Conservation (phyloP, 2,113 vertebrate species). For the Pholis gunnellus region DNA sequence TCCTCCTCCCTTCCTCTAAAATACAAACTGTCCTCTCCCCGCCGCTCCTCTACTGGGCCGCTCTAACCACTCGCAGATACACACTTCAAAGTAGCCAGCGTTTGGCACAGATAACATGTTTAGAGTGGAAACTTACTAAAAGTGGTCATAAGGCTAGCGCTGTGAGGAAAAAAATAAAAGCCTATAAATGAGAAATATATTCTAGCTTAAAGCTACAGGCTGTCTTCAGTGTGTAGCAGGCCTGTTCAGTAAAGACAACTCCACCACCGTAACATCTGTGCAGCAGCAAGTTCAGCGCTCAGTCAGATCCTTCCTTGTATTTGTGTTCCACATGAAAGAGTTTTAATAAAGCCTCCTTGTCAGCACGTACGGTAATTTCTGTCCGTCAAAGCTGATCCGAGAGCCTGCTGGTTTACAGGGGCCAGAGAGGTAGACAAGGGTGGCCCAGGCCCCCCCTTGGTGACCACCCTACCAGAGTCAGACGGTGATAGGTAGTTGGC, state of each 20-base stretch:
- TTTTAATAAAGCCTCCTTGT: slow-evolving; percentile 70
- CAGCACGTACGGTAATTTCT: slow-evolving; percentile 61
- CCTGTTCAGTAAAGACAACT: slow-evolving; percentile 22
- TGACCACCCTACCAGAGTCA: not conserved
- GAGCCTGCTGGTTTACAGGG: slow-evolving; percentile 6
- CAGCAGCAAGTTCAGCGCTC: slow-evolving; percentile 28
- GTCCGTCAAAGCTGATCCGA: slow-evolving; percentile 51
- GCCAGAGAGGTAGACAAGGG: not conserved
- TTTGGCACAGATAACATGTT: slow-evolving; percentile 64
- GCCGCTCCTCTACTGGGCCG: slow-evolving; percentile 14
- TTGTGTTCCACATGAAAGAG: slow-evolving; percentile 68
- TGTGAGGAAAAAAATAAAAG: slow-evolving; percentile 17
- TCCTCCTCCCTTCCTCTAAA: slow-evolving; percentile 38
- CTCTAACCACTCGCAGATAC: slow-evolving; percentile 59
- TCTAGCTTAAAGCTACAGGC: slow-evolving; percentile 27
- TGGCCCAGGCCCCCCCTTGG: not conserved
- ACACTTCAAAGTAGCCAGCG: slow-evolving; percentile 68
- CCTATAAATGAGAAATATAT: slow-evolving; percentile 38
- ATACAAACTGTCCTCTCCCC: slow-evolving; percentile 63
- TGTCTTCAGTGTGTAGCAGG: slow-evolving; percentile 27
- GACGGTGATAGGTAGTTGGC: not conserved
- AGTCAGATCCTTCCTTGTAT: slow-evolving; percentile 49
- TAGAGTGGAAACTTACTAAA: slow-evolving; percentile 68
- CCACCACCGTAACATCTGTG: slow-evolving; percentile 62
- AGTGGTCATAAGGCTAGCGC: slow-evolving; percentile 47